Conservation (phyloP, 2,888 invertebrate genomes). For the Noctua fimbriata region DNA sequence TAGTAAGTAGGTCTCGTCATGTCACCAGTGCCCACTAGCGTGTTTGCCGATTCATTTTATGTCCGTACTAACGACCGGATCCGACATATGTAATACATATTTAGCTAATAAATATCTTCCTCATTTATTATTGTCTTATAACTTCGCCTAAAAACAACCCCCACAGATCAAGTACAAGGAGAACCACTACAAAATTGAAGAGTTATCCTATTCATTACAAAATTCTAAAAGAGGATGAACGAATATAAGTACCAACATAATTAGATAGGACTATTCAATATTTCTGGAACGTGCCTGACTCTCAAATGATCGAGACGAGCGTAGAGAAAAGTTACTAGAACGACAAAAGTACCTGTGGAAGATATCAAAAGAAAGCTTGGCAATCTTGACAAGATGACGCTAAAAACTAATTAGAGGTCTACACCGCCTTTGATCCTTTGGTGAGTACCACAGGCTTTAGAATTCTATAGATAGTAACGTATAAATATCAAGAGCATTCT, state of each 20-base stretch:
- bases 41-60: too few relatives aligned
- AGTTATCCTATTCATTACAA: not conserved
- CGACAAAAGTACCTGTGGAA: not conserved
- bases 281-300: constrained; percentile 6
- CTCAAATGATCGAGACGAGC: too few relatives aligned
- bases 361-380: not conserved
- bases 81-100: too few relatives aligned
- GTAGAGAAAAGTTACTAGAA: not conserved
- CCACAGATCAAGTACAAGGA: not conserved
- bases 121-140: not conserved
- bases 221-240: not conserved
- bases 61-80: too few relatives aligned
- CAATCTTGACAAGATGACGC: constrained; percentile 2
- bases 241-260: constrained; percentile 1
- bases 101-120: too few relatives aligned
- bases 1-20: too few relatives aligned
- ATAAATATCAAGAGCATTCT: not conserved
- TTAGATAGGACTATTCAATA: constrained; percentile 13
- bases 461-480: not conserved
- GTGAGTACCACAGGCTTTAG: not conserved
- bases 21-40: too few relatives aligned
- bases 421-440: not conserved
- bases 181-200: not conserved
- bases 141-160: not conserved
- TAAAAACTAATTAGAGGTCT: not conserved